Percentiles rank a stretch among this genome's conserved stretches.
phyloP scores from a whole-genome alignment of 1,140 invertebrate species.

The Branchinecta lynchi region DNA sequence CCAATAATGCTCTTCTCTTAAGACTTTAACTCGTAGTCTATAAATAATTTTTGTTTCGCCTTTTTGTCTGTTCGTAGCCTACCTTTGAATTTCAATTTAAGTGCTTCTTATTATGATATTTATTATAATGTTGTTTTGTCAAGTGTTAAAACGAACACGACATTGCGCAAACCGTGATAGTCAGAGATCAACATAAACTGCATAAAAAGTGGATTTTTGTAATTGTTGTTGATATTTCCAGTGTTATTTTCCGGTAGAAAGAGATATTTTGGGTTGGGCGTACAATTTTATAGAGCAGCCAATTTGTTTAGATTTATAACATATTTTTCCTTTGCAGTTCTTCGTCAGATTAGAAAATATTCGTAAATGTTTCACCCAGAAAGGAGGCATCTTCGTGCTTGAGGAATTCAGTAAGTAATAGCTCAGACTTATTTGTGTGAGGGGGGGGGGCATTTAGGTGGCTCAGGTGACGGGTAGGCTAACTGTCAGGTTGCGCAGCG shows the following conservation, averaged over 20 bases:
- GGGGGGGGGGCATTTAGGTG: no score
- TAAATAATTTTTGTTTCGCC: no score
- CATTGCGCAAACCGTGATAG: no score
- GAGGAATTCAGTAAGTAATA: conserved; percentile 91
- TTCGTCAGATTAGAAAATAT: conserved; percentile 98
- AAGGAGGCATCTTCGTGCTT: conserved; percentile 95
- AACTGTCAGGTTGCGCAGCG: no score
- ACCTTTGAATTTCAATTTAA: no score
- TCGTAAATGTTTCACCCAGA: conserved; percentile 97
- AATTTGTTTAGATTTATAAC: conserved; percentile 12
- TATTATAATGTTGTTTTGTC: no score
- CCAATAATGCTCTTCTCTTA: no score
- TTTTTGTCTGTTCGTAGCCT: no score
- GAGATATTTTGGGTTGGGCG: background rate
- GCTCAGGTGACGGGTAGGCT: no score
- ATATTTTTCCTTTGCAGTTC: conserved; percentile 62
- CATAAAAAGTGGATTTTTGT: background rate
- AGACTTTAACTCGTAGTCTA: no score
- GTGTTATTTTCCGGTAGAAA: background rate
- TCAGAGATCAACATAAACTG: background rate
- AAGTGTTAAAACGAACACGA: no score
- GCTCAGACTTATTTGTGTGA: background rate
- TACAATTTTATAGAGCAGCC: background rate
- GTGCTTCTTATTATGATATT: no score
- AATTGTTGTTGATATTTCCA: background rate